A percentile compares a stretch with the other conserved stretches of the same genome.
These are phyloP conservation scores for Panthera leo DNA, from an alignment of 2,113 vertebrate genomes.

Conservation along the genomic window DNA sequence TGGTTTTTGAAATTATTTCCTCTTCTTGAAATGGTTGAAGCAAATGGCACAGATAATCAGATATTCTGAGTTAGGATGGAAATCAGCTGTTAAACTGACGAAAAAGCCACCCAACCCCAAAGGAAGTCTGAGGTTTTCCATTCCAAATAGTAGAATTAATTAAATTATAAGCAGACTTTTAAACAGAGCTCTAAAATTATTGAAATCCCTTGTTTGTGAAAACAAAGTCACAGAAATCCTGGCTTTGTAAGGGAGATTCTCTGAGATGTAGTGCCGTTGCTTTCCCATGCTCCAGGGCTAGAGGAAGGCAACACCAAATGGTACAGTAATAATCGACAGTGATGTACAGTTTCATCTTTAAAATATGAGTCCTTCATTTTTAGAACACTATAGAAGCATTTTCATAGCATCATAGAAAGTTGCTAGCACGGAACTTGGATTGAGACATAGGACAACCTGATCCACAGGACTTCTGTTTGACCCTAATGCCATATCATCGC, in stretches of 20 bases:
- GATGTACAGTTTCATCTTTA: background rate
- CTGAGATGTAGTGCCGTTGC: background rate
- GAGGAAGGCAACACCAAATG: background rate
- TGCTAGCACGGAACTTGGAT: background rate
- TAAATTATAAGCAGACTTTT: conserved; percentile 68
- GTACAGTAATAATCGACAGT: background rate
- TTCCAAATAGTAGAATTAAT: conserved; percentile 66
- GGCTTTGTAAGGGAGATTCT: background rate
- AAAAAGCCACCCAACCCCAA: conserved; percentile 45
- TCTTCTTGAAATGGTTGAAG: background rate
- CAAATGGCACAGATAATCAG: conserved; percentile 36
- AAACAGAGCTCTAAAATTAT: conserved; percentile 35
- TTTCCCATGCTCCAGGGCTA: background rate
- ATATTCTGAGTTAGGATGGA: conserved; percentile 31
- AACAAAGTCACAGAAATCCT: conserved; percentile 24
- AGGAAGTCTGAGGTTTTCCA: conserved; percentile 72
- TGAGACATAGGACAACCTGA: background rate
- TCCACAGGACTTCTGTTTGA: background rate
- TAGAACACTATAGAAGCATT: conserved; percentile 14
- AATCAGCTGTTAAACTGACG: conserved; percentile 55
- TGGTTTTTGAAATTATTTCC: background rate
- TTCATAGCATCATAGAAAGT: background rate
- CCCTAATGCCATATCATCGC: background rate
- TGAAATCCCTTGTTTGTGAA: background rate
- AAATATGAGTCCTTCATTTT: conserved; percentile 52